Percentiles rank a stretch among this genome's conserved stretches.
These are phyloP conservation scores for Anodontia alba DNA, from an alignment of 2,888 invertebrate genomes.

Conservation along the genomic window DNA sequence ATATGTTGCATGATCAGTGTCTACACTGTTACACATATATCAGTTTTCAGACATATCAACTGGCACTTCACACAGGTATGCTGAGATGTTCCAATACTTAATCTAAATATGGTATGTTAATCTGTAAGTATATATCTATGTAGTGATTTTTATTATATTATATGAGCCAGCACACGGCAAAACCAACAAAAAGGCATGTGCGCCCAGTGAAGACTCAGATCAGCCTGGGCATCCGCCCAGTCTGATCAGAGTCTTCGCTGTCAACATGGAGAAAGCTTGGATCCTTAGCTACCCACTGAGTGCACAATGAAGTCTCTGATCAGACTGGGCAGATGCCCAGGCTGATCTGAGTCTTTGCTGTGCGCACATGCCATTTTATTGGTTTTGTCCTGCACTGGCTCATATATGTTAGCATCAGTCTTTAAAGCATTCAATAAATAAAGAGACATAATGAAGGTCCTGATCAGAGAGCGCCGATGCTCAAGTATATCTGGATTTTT, in stretches of 20 bases:
- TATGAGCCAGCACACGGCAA: neutral
- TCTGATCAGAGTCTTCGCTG: neutral
- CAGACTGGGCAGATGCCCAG: neutral
- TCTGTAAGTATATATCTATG: too few species aligned
- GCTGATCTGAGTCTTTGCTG: slow-evolving; percentile 11
- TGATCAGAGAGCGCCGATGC: too few species aligned
- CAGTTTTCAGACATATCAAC: too few species aligned
- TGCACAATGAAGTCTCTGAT: neutral
- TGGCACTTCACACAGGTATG: too few species aligned
- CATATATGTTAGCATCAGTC: neutral
- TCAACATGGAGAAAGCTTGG: neutral
- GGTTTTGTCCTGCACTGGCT: neutral
- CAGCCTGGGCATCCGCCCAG: neutral
- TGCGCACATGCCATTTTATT: neutral
- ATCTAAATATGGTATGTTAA: too few species aligned
- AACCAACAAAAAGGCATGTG: neutral
- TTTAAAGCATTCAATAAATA: too few species aligned
- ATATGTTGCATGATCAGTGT: too few species aligned
- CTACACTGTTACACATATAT: too few species aligned
- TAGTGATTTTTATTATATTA: neutral
- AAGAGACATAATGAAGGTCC: too few species aligned
- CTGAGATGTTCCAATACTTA: too few species aligned
- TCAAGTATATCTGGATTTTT: too few species aligned
- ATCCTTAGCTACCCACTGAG: neutral
- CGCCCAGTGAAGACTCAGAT: neutral